These are phyloP conservation scores for Gonatopus flavifemur DNA, from an alignment of 1,140 invertebrate genomes.

Conservation along the genomic window DNA sequence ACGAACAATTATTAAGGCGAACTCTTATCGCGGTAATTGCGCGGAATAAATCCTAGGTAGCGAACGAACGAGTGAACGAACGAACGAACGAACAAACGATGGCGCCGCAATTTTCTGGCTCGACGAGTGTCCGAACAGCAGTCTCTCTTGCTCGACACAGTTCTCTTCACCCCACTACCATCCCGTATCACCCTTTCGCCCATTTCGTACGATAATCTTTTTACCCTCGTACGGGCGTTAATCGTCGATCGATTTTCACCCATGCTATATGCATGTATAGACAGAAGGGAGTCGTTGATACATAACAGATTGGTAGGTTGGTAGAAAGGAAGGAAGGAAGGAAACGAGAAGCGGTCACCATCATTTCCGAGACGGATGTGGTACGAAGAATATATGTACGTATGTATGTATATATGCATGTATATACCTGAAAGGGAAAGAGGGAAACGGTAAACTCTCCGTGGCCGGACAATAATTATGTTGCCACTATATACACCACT, in stretches of 20 bases:
- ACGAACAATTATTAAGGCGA: slow-evolving; percentile 37
- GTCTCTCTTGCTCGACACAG: neutral
- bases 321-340: slow-evolving; percentile 35
- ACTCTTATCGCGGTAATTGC: slow-evolving; percentile 37
- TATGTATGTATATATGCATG: too few species aligned
- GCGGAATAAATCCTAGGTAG: slow-evolving; percentile 35
- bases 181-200: neutral
- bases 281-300: slow-evolving; percentile 1
- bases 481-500: too few species aligned
- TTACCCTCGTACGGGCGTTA: slow-evolving; percentile 19
- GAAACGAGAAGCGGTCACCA: slow-evolving; percentile 29
- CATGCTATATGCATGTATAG: slow-evolving; percentile 12
- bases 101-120: slow-evolving; percentile 32
- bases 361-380: slow-evolving; percentile 35
- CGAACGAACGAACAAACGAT: slow-evolving; percentile 10
- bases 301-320: slow-evolving; percentile 12
- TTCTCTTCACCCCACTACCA: neutral
- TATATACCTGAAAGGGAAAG: too few species aligned
- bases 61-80: slow-evolving; percentile 21
- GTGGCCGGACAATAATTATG: slow-evolving; percentile 25
- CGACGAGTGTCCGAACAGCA: slow-evolving; percentile 22
- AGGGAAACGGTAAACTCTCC: neutral
- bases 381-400: too few species aligned
- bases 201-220: slow-evolving; percentile 29
- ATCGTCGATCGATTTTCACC: slow-evolving; percentile 21